A percentile compares a stretch with the other conserved stretches of the same genome.
Evolutionary conservation across 2,797 vertebrate genomes (phyloP).

Genomic region (Sebastes taczanowskii): DNA sequence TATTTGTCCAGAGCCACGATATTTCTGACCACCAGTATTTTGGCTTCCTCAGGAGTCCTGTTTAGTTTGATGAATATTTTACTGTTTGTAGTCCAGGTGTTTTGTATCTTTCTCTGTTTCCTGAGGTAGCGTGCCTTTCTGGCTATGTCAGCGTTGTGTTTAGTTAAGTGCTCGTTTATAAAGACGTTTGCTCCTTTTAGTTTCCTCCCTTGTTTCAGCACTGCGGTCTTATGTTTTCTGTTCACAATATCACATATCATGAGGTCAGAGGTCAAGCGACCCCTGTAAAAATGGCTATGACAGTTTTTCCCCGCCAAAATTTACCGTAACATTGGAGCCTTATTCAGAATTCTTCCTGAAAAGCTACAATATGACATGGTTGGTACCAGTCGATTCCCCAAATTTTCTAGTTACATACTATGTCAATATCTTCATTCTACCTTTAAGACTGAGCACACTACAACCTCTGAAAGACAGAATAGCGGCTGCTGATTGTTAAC

Average conservation of each 20-base stretch:
- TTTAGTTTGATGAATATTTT: neutral
- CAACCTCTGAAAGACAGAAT: too few species aligned
- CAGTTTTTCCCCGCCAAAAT: too few species aligned
- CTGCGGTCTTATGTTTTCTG: neutral
- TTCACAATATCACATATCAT: neutral
- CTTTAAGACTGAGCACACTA: neutral
- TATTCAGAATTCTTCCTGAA: too few species aligned
- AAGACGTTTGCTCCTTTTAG: neutral
- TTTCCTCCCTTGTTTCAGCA: neutral
- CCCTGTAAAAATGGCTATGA: too few species aligned
- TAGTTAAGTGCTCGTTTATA: neutral
- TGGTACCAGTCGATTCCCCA: too few species aligned
- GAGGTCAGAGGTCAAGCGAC: too few species aligned
- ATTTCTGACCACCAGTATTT: neutral
- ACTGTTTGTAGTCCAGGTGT: too few species aligned
- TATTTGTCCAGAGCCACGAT: neutral
- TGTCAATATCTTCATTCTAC: too few species aligned
- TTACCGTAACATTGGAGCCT: too few species aligned
- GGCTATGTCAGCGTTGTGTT: neutral
- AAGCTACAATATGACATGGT: too few species aligned
- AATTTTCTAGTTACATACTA: too few species aligned
- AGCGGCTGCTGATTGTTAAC: too few species aligned
- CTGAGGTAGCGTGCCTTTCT: neutral
- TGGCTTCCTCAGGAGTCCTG: neutral
- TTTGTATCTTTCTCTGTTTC: neutral